Evolutionary conservation across 2,797 vertebrate genomes (phyloP).

Genomic region (Pipistrellus pipistrellus): DNA sequence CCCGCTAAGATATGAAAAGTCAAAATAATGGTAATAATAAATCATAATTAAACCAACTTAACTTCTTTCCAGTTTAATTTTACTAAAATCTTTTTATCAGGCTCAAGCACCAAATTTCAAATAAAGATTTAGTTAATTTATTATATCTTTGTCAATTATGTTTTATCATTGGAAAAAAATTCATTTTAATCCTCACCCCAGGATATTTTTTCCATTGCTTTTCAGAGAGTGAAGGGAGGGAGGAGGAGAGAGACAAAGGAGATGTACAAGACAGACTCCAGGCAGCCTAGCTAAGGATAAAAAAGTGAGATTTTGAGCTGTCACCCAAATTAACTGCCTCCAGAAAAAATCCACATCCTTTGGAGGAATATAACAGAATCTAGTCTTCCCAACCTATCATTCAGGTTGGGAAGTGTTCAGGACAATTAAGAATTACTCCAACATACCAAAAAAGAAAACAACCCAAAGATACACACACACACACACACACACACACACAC

Average conservation of each 20-base stretch:
- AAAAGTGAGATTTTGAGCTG: slow-evolving; percentile 29
- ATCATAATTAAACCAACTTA: slow-evolving; percentile 23
- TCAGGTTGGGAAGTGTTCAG: neutral
- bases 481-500: too few species aligned
- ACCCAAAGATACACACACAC: neutral
- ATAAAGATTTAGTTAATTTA: slow-evolving; percentile 22
- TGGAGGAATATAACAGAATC: slow-evolving; percentile 42
- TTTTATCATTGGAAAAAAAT: neutral
- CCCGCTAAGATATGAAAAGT: neutral
- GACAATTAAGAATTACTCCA: neutral
- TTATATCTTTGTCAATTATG: neutral
- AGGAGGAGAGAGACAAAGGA: too few species aligned
- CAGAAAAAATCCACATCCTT: slow-evolving; percentile 10
- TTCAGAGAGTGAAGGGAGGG: too few species aligned
- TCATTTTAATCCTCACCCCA: too few species aligned
- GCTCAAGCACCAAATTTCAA: slow-evolving; percentile 32
- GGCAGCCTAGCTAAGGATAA: neutral
- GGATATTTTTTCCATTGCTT: too few species aligned
- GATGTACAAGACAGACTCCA: neutral
- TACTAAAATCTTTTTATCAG: slow-evolving; percentile 56
- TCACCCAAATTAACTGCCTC: slow-evolving; percentile 7
- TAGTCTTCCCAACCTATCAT: slow-evolving; percentile 37
- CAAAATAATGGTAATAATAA: slow-evolving; percentile 44
- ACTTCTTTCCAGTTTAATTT: slow-evolving; percentile 59
- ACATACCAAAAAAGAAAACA: slow-evolving; percentile 31